Base-by-base conservation (phyloP, 2,113 vertebrate species). In the Artemisiospiza belli region DNA sequence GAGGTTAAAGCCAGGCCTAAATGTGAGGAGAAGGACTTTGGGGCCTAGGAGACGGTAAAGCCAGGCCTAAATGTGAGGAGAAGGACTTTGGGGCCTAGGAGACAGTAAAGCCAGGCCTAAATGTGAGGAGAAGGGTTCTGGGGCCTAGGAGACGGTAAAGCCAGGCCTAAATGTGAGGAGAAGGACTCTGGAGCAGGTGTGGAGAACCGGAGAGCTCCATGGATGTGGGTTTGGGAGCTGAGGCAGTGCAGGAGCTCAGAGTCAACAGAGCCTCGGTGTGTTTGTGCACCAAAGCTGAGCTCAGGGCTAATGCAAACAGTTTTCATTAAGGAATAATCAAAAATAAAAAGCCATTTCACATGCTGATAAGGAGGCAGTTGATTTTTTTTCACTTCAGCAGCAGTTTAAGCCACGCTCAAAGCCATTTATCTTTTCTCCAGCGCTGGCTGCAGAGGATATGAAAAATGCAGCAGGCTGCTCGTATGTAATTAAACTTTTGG, bases 401-500 rank as follows among this genome's bases (percentile, higher is more conserved):
- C 83, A 69, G 61, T 76, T 89, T 75, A 76, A 94, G 76, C 93
- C 44, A 0, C 6, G 43, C 55, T 75, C 35, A 73, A 77, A 96
- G 83, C 92, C 57, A 63, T 91, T 79, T 93, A 95, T 94, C 87
- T 95, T 83, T 19, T 46, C 64, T 37, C n/a, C 84, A 82, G 89
- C 0, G 27, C 35, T 88, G 95, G 94, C 96, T 96, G 83, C 82
- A 8, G 27, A 94, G 94, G 82, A 84, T 80, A 54, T 94, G 96
- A 96, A 94, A 94, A 97, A 95, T 93, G 80, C 72, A 92, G 83
- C 66, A 58, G 59, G 90, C 83, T 80, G 66, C 93, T 79, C 79
- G 15, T 30, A 75, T 68, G 75, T 96, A 97, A 97, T 97, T 97
- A 97, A 96, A 96, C 95, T 95, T 91, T 83, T 93, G 89, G 95